phyloP scores from a whole-genome alignment of 1,140 invertebrate species.

The Sarcophaga bullata region DNA sequence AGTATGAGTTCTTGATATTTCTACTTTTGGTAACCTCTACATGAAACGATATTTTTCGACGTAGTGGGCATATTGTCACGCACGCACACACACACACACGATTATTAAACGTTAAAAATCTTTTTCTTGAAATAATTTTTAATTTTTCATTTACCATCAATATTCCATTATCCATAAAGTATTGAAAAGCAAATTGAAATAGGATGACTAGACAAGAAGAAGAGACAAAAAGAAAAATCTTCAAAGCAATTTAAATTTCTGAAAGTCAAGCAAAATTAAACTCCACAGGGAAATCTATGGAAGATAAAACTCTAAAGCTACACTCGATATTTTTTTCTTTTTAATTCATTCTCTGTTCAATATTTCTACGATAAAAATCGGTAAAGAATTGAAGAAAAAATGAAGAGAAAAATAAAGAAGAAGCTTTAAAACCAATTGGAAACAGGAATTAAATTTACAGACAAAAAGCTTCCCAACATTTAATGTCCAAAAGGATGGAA shows the following conservation, averaged over 20 bases:
- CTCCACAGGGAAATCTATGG: not conserved
- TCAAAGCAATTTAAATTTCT: not conserved
- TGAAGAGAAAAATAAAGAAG: not conserved
- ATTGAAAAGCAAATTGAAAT: not conserved
- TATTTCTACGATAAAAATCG: not conserved
- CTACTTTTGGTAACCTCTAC: too few relatives aligned
- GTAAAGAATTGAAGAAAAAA: not conserved
- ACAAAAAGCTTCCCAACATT: constrained; percentile 6
- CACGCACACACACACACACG: too few relatives aligned
- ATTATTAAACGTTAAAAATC: too few relatives aligned
- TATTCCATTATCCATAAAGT: not conserved
- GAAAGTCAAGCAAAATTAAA: not conserved
- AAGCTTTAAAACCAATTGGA: not conserved
- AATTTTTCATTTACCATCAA: too few relatives aligned
- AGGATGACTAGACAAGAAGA: not conserved
- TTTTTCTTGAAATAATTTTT: too few relatives aligned
- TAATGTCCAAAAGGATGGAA: not conserved
- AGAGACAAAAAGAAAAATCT: not conserved
- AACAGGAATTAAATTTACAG: not conserved
- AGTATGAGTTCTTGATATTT: too few relatives aligned
- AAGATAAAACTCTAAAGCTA: not conserved
- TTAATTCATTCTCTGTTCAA: too few relatives aligned
- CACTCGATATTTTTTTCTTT: too few relatives aligned
- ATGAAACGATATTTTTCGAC: too few relatives aligned
- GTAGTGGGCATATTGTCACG: too few relatives aligned